These are phyloP conservation scores for Saxidomus purpurata DNA, from an alignment of 1,140 invertebrate species.

Conservation along the genomic window DNA sequence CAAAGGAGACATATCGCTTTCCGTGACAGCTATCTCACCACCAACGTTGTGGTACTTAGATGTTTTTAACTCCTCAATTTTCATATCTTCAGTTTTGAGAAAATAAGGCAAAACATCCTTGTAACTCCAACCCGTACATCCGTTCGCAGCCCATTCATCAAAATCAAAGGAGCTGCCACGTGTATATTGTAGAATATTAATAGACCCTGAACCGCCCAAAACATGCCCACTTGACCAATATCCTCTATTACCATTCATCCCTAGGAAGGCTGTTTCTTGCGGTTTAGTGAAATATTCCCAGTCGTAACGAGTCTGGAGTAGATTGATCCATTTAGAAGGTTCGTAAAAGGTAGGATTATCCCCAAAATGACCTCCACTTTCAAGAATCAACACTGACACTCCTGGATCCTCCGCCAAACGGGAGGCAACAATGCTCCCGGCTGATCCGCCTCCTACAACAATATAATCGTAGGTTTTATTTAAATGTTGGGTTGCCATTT, in stretches of 20 bases:
- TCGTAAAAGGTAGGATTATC: slow-evolving; percentile 91
- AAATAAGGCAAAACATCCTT: slow-evolving; percentile 65
- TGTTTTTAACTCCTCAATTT: slow-evolving; percentile 5
- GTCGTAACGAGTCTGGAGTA: slow-evolving; percentile 88
- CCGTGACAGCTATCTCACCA: slow-evolving; percentile 29
- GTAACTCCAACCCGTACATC: slow-evolving; percentile 56
- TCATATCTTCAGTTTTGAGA: slow-evolving; percentile 54
- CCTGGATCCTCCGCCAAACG: slow-evolving; percentile 92
- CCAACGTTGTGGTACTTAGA: slow-evolving; percentile 46
- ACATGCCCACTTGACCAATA: slow-evolving; percentile 91
- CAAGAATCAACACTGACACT: slow-evolving; percentile 93
- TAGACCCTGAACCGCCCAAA: slow-evolving; percentile 34
- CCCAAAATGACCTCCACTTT: slow-evolving; percentile 96
- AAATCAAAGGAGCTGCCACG: slow-evolving; percentile 96
- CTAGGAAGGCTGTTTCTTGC: slow-evolving; percentile 93
- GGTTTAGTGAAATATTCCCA: slow-evolving; percentile 97
- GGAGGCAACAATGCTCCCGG: slow-evolving; percentile 96
- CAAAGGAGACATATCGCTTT: not conserved
- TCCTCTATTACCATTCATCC: slow-evolving; percentile 88
- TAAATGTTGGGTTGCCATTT: not conserved
- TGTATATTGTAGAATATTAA: slow-evolving; percentile 90
- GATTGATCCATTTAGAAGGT: slow-evolving; percentile 58
- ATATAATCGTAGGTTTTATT: slow-evolving; percentile 42
- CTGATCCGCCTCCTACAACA: slow-evolving; percentile 95
- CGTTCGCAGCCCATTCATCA: slow-evolving; percentile 90